Conservation (phyloP, 2,113 vertebrate genomes). For the Aleadryas rufinucha region DNA sequence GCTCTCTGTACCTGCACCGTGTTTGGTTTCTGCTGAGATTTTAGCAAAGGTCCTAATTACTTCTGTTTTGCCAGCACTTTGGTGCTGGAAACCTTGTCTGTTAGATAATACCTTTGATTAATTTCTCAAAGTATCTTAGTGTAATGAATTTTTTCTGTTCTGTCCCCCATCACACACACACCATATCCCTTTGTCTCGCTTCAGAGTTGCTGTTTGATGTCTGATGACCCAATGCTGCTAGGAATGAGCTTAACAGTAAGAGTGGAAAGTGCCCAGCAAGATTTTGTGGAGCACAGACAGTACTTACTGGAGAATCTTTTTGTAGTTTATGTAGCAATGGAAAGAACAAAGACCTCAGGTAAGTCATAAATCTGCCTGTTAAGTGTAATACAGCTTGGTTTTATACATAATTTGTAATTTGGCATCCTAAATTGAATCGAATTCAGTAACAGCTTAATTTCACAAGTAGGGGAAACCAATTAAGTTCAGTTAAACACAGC, state of each 20-base stretch:
- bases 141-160: neutral
- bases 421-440: neutral
- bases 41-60: neutral
- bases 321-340: conserved; percentile 83
- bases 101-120: neutral
- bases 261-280: conserved; percentile 77
- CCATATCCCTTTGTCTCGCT: neutral
- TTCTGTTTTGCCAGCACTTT: neutral
- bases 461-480: neutral
- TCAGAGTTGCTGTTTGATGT: conserved; percentile 87
- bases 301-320: conserved; percentile 93
- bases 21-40: conserved; percentile 18
- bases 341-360: conserved; percentile 72
- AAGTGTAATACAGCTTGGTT: neutral
- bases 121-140: neutral
- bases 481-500: neutral
- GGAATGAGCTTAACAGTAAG: conserved; percentile 88
- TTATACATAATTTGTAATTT: neutral
- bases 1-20: neutral
- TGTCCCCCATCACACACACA: neutral
- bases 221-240: conserved; percentile 78
- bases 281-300: conserved; percentile 90
- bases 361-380: conserved; percentile 11
- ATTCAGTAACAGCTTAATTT: neutral
- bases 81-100: neutral